Percentiles rank a stretch among this genome's conserved stretches.
Evolutionary conservation across 2,113 vertebrate genomes (phyloP).

Genomic region (Crotalus horridus): DNA sequence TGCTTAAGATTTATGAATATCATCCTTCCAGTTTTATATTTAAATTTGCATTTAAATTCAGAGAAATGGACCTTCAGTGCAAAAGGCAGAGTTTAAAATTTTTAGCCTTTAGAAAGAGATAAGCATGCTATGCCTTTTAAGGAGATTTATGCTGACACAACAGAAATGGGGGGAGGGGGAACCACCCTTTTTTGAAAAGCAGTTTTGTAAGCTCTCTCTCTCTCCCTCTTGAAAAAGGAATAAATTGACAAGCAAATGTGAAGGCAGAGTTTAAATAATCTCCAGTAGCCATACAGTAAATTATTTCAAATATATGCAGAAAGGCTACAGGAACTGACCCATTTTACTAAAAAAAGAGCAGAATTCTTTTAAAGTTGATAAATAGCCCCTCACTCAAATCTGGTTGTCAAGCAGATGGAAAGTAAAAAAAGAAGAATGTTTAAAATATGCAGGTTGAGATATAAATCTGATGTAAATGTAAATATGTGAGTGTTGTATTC

Average conservation of each 20-base stretch:
- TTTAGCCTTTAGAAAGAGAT: conserved; percentile 22
- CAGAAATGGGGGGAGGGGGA: neutral
- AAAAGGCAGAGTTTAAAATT: conserved; percentile 21
- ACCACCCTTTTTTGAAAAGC: conserved; percentile 11
- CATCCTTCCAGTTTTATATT: conserved; percentile 24
- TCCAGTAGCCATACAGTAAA: conserved; percentile 51
- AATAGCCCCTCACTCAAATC: conserved; percentile 22
- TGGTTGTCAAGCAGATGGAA: conserved; percentile 23
- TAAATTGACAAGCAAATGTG: conserved; percentile 43
- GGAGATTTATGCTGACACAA: conserved; percentile 43
- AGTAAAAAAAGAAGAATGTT: conserved; percentile 22
- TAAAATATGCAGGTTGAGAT: neutral
- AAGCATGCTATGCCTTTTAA: conserved; percentile 27
- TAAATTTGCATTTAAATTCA: conserved; percentile 24
- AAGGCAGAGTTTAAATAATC: conserved; percentile 52
- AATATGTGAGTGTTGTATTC: neutral
- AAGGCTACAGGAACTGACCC: conserved; percentile 47
- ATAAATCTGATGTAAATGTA: neutral
- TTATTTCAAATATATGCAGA: conserved; percentile 54
- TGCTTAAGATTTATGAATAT: conserved; percentile 21
- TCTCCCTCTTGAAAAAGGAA: conserved; percentile 28
- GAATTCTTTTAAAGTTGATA: conserved; percentile 43
- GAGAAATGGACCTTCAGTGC: conserved; percentile 18
- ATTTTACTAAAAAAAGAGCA: conserved; percentile 44
- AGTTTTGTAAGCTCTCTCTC: conserved; percentile 21